Base-by-base conservation (phyloP, 1,140 invertebrate species). In the Hypothenemus hampei region DNA sequence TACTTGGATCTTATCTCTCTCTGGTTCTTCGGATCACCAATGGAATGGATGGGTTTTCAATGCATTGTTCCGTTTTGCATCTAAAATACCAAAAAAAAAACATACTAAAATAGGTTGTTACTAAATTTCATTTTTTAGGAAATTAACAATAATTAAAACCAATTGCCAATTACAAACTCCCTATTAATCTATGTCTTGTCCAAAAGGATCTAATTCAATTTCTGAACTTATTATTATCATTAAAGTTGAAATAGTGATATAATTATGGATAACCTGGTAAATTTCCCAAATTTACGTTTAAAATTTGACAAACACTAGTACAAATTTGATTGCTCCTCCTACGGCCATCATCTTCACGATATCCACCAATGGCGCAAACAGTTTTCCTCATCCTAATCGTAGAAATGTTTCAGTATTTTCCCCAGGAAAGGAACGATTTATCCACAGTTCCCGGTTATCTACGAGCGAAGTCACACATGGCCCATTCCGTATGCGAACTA, bases 381-480 rank as follows among this genome's bases (percentile, higher is more conserved):
- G 16, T 16, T 11, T 37, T 37, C 35, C 18, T 16, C 35, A 13
- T 16, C 18, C 8, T n/a, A n/a, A n/a, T n/a, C 7, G 11, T 16
- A n/a, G 29, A 48, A 56, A 48, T 21, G 33, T 52, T 52, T 43
- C 23, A 37, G 13, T 29, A 23, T 44, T 44, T 40, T 47, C 43
- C 40, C 19, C n/a, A n/a, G 24, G 37, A 55, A 44, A 48, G 36
- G n/a, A n/a, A n/a, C n/a, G n/a, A n/a, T 54, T 41, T 50, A 55
- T 48, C 29, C 40, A 45, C 43, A 39, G 48, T 50, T 37, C 41
- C 46, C 43, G 24, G 33, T 35, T 46, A 7, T 21, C 39, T 40
- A 31, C 24, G 18, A 21, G 23, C 37, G 50, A 43, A 48, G 51
- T 59, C 65, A 68, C 66, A 68, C 65, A 68, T 68, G 64, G 66